phyloP scores from a whole-genome alignment of 1,140 invertebrate genomes.

The Cheumatopsyche charites region DNA sequence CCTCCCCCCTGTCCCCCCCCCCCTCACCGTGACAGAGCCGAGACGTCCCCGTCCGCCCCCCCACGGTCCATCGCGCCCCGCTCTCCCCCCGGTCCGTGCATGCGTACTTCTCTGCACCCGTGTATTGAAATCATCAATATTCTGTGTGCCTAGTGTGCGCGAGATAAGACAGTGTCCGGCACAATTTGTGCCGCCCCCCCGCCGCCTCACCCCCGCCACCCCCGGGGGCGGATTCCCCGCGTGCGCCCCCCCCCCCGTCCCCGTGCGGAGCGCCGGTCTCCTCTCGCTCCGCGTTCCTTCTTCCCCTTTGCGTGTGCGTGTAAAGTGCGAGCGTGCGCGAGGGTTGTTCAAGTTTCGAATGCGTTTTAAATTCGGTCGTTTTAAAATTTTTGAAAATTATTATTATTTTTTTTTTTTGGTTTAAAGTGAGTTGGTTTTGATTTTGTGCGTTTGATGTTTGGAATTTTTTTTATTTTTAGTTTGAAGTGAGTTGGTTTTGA shows the following conservation, averaged over 20 bases:
- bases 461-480: no score
- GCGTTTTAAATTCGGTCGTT: background rate
- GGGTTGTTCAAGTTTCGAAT: background rate
- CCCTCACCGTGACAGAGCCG: background rate
- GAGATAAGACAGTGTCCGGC: conserved; percentile 49
- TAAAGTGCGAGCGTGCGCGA: background rate
- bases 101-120: conserved; percentile 44
- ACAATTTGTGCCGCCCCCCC: conserved; percentile 45
- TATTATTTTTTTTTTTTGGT: background rate
- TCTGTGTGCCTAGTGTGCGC: conserved; percentile 46
- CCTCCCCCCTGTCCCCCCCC: conserved; percentile 27
- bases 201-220: background rate
- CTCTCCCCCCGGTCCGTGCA: conserved; percentile 33
- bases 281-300: background rate
- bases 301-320: background rate
- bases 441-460: no score
- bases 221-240: background rate
- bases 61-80: background rate
- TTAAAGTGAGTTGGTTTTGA: no score
- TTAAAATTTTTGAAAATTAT: conserved; percentile 11
- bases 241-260: background rate
- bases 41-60: background rate
- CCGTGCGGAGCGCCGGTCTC: background rate
- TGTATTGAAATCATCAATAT: conserved; percentile 49
- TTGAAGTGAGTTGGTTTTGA: no score